Conservation (phyloP, 2,797 vertebrate species). For the Prunella strophiata region DNA sequence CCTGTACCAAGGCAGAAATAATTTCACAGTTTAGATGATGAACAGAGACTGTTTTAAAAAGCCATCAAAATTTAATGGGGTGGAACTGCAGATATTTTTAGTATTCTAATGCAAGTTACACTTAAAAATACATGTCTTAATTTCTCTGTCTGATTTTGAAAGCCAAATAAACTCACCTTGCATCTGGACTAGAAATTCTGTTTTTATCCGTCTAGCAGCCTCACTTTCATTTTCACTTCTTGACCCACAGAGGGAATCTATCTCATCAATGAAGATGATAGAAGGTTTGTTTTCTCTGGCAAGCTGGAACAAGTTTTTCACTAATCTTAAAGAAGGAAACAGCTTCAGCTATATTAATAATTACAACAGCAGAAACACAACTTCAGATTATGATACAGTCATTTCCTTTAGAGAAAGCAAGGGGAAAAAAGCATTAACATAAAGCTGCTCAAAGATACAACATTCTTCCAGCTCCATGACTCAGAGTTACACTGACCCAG, state of each 20-base stretch:
- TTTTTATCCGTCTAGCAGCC: slow-evolving; percentile 96
- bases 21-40: neutral
- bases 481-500: neutral
- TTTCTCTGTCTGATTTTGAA: neutral
- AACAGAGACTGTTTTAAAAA: neutral
- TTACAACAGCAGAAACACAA: neutral
- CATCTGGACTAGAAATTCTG: slow-evolving; percentile 98
- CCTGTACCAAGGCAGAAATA: slow-evolving; percentile 76
- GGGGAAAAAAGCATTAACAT: neutral
- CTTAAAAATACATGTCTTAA: neutral
- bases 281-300: slow-evolving; percentile 96
- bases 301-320: slow-evolving; percentile 95
- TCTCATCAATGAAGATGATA: slow-evolving; percentile 98
- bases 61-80: neutral
- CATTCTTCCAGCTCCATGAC: neutral
- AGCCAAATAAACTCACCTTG: slow-evolving; percentile 81
- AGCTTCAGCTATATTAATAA: slow-evolving; percentile 3
- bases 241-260: slow-evolving; percentile 95
- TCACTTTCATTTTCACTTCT: slow-evolving; percentile 98
- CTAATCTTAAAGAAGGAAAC: slow-evolving; percentile 81
- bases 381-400: neutral
- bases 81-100: neutral
- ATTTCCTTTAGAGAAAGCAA: neutral
- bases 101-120: neutral
- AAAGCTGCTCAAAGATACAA: neutral